Conservation (phyloP, 2,888 invertebrate species). For the Drosophila anomalipes region DNA sequence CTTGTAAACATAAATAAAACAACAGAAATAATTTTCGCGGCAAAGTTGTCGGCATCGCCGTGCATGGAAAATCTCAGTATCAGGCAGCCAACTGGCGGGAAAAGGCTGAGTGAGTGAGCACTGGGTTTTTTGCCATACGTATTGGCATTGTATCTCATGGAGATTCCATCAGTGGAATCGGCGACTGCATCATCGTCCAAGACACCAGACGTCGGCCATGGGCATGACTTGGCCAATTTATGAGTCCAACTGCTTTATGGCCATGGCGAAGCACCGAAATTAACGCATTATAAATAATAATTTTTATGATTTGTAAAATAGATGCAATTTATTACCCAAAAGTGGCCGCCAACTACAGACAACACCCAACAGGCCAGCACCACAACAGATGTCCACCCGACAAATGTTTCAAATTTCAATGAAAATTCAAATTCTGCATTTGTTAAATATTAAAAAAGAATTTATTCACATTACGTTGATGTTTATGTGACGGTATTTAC, state of each 20-base stretch:
- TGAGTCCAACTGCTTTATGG: slow-evolving; percentile 74
- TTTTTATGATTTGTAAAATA: slow-evolving; percentile 73
- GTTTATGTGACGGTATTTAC: not conserved
- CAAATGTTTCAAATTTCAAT: not conserved
- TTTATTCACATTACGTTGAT: not conserved
- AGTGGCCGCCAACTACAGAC: slow-evolving; percentile 19
- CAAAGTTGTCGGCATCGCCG: slow-evolving; percentile 42
- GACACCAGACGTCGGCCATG: slow-evolving; percentile 29
- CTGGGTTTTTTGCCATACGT: slow-evolving; percentile 8
- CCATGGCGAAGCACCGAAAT: slow-evolving; percentile 62
- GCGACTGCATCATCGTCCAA: slow-evolving; percentile 27
- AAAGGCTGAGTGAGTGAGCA: not conserved
- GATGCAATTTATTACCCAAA: slow-evolving; percentile 57
- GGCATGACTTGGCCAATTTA: slow-evolving; percentile 62
- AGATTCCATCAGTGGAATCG: slow-evolving; percentile 51
- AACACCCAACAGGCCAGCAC: not conserved
- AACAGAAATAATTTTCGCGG: slow-evolving; percentile 64
- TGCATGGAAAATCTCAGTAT: slow-evolving; percentile 65
- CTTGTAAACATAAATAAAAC: slow-evolving; percentile 77
- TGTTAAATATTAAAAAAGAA: not conserved
- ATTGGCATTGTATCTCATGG: slow-evolving; percentile 50
- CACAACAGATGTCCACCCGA: slow-evolving; percentile 4
- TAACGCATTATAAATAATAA: slow-evolving; percentile 79
- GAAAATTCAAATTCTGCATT: no score
- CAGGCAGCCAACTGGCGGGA: slow-evolving; percentile 38